These are phyloP conservation scores for Zaprionus nigranus DNA, from an alignment of 1,140 invertebrate genomes.

Conservation along the genomic window DNA sequence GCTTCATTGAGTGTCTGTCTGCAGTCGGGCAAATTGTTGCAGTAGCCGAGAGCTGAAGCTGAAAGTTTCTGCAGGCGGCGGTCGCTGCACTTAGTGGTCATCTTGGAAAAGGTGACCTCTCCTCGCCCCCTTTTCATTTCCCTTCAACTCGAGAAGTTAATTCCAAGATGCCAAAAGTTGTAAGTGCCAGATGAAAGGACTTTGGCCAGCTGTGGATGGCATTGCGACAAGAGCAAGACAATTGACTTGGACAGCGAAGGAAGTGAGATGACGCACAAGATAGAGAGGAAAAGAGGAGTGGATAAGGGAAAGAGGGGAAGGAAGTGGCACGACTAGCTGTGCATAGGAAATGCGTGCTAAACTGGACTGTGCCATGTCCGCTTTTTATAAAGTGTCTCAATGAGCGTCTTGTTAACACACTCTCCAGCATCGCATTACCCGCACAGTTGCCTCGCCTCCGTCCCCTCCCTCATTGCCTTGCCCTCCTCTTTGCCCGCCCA, in stretches of 20 bases:
- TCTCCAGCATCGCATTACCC: conserved; percentile 55
- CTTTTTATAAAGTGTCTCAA: conserved; percentile 74
- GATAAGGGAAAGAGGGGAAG: background rate
- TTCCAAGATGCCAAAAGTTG: conserved; percentile 26
- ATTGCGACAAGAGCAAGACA: conserved; percentile 5
- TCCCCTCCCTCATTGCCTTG: background rate
- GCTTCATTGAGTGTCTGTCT: background rate
- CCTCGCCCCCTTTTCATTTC: background rate
- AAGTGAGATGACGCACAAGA: background rate
- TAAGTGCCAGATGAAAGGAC: conserved; percentile 14
- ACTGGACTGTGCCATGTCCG: conserved; percentile 27
- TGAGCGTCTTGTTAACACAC: conserved; percentile 77
- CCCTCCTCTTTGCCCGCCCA: background rate
- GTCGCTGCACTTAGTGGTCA: conserved; percentile 16
- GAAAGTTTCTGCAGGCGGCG: conserved; percentile 1
- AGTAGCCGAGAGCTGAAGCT: background rate
- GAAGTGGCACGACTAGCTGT: background rate
- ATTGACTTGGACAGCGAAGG: background rate
- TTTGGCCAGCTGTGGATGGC: conserved; percentile 15
- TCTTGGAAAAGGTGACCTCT: background rate
- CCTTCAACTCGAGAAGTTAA: background rate
- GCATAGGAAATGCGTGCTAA: conserved; percentile 14
- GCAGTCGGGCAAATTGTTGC: background rate
- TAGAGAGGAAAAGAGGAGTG: background rate
- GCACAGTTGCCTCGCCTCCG: conserved; percentile 16